These are phyloP conservation scores for Halesus radiatus DNA, from an alignment of 1,140 invertebrate genomes.

Conservation along the genomic window DNA sequence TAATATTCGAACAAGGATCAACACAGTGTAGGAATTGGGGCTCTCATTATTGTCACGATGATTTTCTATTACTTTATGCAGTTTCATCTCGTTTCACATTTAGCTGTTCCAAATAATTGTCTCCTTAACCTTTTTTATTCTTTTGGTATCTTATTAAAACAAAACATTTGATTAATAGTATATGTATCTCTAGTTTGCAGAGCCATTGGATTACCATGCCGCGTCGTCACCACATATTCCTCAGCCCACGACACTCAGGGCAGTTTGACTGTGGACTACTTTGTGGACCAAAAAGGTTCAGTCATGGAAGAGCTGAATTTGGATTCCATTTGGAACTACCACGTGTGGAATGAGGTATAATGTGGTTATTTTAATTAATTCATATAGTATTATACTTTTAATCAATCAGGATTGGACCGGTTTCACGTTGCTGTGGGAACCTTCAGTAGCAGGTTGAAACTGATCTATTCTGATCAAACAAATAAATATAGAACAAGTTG, in stretches of 20 bases:
- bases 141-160: neutral
- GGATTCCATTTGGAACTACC: slow-evolving; percentile 95
- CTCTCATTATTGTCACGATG: no score
- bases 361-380: no score
- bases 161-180: neutral
- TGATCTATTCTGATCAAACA: no score
- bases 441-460: no score
- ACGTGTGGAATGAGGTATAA: slow-evolving; percentile 92
- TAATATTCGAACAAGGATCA: no score
- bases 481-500: neutral
- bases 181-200: slow-evolving; percentile 77
- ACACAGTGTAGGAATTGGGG: no score
- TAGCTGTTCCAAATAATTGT: neutral
- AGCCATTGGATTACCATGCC: slow-evolving; percentile 87
- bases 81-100: neutral
- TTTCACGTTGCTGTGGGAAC: no score
- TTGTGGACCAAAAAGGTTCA: slow-evolving; percentile 85
- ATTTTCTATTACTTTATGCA: no score
- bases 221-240: slow-evolving; percentile 89
- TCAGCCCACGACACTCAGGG: slow-evolving; percentile 94
- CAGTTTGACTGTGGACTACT: slow-evolving; percentile 92
- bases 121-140: neutral
- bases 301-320: slow-evolving; percentile 84
- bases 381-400: no score
- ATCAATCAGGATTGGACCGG: no score